Base-by-base conservation (phyloP, 2,797 vertebrate species). In the Masticophis lateralis region DNA sequence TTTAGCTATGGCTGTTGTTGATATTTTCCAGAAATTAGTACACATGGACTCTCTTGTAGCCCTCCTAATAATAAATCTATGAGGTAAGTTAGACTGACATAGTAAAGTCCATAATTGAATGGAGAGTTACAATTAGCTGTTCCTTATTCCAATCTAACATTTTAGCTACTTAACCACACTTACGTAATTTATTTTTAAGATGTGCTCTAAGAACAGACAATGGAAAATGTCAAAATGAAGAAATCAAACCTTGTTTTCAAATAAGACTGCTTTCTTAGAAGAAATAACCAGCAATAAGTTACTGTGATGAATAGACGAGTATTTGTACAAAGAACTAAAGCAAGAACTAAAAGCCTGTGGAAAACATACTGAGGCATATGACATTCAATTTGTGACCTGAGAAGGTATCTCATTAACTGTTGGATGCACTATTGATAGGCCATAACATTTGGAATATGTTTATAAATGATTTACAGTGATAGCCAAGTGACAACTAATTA, bases 361-460 rank as follows among this genome's bases (percentile, higher is more conserved):
- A 95, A 97, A 97, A 96, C 94, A 94, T 92, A 96, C 96, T 97
- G 96, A 91, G 94, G 95, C 95, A 96, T 94, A 96, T 25, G 95
- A 95, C 95, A 96, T 96, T 96, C 96, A 97, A 96, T 97, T 96
- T 0, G 43, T 96, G 96, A 96, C 96, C 96, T 95, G 94, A 96
- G 95, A 96, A 97, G 95, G 89, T 94, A 97, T 95, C 97, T 98
- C 97, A 96, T 97, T 98, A 98, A 97, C 92, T 95, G 96, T 97
- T 95, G 96, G 95, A 55, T 12, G 95, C 90, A 93, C 97, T 96
- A 96, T 93, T 97, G 96, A 97, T 96, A 97, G 95, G 95, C 94
- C 83, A 86, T 96, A 96, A 94, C 94, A 56, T n/a, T 95, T 95
- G 91, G 90, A 94, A 93, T 95, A 95, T 97, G 94, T 96, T 97